These are phyloP conservation scores for Drosophila auraria DNA, from an alignment of 1,140 invertebrate genomes.

Conservation along the genomic window DNA sequence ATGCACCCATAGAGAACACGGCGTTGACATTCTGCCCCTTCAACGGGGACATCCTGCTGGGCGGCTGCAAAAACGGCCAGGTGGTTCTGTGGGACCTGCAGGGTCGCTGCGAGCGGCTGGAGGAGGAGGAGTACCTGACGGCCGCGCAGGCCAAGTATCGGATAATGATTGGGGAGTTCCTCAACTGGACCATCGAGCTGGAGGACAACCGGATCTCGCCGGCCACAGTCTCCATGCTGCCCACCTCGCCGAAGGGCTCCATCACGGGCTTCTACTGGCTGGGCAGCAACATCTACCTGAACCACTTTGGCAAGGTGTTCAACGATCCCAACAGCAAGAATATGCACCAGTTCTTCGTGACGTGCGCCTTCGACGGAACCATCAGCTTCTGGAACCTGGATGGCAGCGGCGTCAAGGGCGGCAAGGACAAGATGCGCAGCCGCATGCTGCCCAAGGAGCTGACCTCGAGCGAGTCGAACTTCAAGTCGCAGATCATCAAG, in stretches of 20 bases:
- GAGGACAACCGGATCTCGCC: slow-evolving; percentile 86
- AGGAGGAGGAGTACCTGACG: slow-evolving; percentile 88
- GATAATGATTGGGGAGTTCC: slow-evolving; percentile 87
- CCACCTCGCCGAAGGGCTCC: slow-evolving; percentile 87
- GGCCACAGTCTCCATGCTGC: slow-evolving; percentile 87
- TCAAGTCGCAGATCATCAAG: slow-evolving; percentile 87
- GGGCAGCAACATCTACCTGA: slow-evolving; percentile 87
- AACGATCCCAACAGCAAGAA: slow-evolving; percentile 77
- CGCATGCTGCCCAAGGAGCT: slow-evolving; percentile 86
- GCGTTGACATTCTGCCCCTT: slow-evolving; percentile 89
- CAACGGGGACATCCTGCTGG: slow-evolving; percentile 89
- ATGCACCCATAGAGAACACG: slow-evolving; percentile 88
- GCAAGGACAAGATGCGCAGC: slow-evolving; percentile 25
- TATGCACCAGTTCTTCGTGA: slow-evolving; percentile 87
- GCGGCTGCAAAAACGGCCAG: slow-evolving; percentile 90
- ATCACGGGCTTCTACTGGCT: slow-evolving; percentile 90
- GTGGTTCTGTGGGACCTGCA: slow-evolving; percentile 90
- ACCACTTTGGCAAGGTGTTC: slow-evolving; percentile 87
- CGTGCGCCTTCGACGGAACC: slow-evolving; percentile 88
- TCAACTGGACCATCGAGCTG: slow-evolving; percentile 89
- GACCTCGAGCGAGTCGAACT: slow-evolving; percentile 86
- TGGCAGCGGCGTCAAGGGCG: slow-evolving; percentile 41
- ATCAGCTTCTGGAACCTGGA: slow-evolving; percentile 91
- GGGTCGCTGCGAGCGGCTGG: slow-evolving; percentile 88
- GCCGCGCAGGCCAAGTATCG: slow-evolving; percentile 88